These are phyloP conservation scores for Drosophila seguyi DNA, from an alignment of 1,140 invertebrate genomes.

Conservation along the genomic window DNA sequence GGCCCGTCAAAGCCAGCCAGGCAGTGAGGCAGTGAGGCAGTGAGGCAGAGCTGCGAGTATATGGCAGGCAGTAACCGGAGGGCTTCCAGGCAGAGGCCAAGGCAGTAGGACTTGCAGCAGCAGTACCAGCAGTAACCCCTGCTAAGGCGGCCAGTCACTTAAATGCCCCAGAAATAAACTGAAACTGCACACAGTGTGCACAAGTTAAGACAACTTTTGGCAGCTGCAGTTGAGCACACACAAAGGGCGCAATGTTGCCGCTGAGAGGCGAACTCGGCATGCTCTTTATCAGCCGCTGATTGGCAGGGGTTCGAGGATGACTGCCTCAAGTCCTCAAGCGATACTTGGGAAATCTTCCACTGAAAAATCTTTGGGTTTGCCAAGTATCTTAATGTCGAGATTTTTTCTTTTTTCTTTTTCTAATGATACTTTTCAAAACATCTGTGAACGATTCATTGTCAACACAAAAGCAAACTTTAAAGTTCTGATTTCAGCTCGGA, in stretches of 20 bases:
- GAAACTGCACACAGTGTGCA: constrained; percentile 75
- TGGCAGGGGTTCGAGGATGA: neutral
- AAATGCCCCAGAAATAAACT: constrained; percentile 77
- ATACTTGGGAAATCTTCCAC: neutral
- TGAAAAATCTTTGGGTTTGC: neutral
- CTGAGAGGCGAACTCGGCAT: constrained; percentile 30
- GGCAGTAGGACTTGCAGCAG: constrained; percentile 7
- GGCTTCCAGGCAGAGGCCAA: constrained; percentile 1
- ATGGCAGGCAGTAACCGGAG: constrained; percentile 13
- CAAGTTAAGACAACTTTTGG: constrained; percentile 64
- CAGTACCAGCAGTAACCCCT: constrained; percentile 31
- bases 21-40: constrained; percentile 2
- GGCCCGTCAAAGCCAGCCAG: constrained; percentile 59
- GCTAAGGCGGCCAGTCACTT: constrained; percentile 71
- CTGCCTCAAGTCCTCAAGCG: neutral
- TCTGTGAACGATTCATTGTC: neutral
- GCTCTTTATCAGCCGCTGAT: constrained; percentile 28
- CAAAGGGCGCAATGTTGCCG: constrained; percentile 21
- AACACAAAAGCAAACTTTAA: neutral
- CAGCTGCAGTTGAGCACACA: constrained; percentile 64
- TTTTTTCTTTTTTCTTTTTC: neutral
- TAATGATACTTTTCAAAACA: neutral
- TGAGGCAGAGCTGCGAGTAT: too few species aligned
- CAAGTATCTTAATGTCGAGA: neutral
- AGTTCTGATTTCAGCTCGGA: constrained; percentile 3